Evolutionary conservation across 2,888 invertebrate species (phyloP), one percentile per base, ranked within the genome.

Genomic region (Aporophyla nigra): DNA sequence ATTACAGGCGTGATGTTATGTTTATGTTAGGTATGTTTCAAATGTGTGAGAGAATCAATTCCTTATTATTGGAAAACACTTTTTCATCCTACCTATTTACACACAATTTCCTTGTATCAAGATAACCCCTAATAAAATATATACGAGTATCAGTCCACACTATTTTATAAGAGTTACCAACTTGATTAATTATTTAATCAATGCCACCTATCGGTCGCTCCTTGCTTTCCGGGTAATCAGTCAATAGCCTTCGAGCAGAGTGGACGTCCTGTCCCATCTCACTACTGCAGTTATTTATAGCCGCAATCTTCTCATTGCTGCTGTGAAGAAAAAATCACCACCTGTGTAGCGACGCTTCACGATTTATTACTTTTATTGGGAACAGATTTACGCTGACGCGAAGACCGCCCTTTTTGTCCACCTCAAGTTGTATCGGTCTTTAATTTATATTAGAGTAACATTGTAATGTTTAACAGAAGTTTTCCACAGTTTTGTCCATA

Each of bases 161-260:
- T 65, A 76, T 79, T 78, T 83, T 76, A 76, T 51, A 70, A 56
- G 56, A 82, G 84, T 85, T 81, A 82, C 78, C 78, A 81, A 84
- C 90, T 93, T 96, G 95, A 96, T 95, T 94, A 94, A 96, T 94
- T 92, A 90, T 91, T 93, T 93, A 95, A 96, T 96, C 92, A 94
- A 95, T 91, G 91, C 93, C 93, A 95, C 92, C 93, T 95, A 94
- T 94, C 90, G 93, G 91, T 90, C 90, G 93, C 90, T 91, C 90
- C 90, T 94, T 93, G 92, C 92, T 92, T 88, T 85, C 86, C 86
- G 85, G 85, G 92, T 93, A 93, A 96, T 96, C 94, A 94, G 89
- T 96, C 96, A 95, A 93, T 85, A 87, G 86, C 89, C 86, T 87
- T 89, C 91, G 90, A 89, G 83, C 86, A 85, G 91, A 91, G 91